phyloP scores from a whole-genome alignment of 2,888 invertebrate species.

The Hololepta plana region DNA sequence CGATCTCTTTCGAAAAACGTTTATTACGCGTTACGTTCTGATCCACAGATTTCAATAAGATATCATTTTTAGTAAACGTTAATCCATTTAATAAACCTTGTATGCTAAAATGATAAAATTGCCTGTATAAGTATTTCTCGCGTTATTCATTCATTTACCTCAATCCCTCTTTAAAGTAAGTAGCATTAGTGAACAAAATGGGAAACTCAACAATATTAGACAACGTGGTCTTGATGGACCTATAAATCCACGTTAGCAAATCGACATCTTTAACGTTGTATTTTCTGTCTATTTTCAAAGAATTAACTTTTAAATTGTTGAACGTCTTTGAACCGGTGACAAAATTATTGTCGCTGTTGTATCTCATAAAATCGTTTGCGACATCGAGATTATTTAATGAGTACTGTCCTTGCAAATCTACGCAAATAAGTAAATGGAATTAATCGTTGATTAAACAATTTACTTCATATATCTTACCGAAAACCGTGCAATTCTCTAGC shows the following conservation, averaged over 20 bases:
- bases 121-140: constrained; percentile 6
- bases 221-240: too few species aligned
- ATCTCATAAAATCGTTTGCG: constrained; percentile 30
- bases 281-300: constrained; percentile 20
- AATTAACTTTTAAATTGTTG: constrained; percentile 20
- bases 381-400: constrained; percentile 33
- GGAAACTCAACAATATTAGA: too few species aligned
- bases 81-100: constrained; percentile 20
- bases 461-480: too few species aligned
- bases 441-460: too few species aligned
- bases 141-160: too few species aligned
- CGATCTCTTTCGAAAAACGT: constrained; percentile 16
- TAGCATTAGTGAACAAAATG: too few species aligned
- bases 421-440: too few species aligned
- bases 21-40: constrained; percentile 27
- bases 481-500: constrained; percentile 14
- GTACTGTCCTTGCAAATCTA: constrained; percentile 18
- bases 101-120: constrained; percentile 14
- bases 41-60: constrained; percentile 21
- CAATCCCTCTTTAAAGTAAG: too few species aligned
- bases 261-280: constrained; percentile 27
- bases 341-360: constrained; percentile 24
- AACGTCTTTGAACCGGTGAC: constrained; percentile 29
- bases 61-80: constrained; percentile 18
- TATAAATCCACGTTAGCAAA: constrained; percentile 29